Base-by-base conservation (phyloP, 2,888 invertebrate species). In the Mesorhabditis spiculigera region DNA sequence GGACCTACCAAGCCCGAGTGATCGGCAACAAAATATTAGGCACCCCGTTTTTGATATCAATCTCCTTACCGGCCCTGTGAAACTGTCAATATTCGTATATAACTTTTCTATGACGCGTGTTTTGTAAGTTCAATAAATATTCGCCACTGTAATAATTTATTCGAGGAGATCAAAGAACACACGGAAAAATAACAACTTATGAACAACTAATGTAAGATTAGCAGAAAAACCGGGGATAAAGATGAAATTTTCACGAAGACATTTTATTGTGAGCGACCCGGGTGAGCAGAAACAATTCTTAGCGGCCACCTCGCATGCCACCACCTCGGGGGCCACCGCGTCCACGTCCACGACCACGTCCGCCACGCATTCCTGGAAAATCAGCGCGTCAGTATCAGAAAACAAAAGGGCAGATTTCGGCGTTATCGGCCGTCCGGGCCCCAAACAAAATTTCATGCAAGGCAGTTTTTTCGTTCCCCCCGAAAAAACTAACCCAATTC, bases 1-100 rank as follows among this genome's bases (percentile, higher is more conserved):
- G 82, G 83, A 65, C 80, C 76, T 28, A 74, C 75, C 50, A 83
- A 82, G 71, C 78, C 82, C 43, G 70, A 75, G 44, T 77, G 28
- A 28, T 28, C 28, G 28, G 28, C 28, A 28, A 28, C 28, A 28
- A 28, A 28, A 28, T 28, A 28, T 28, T 28, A 28, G 28, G 28
- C 28, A 28, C 28, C 8, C 8, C 8, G 58, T 50, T n/a, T n/a
- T 50, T n/a, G 58, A 50, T 50, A 10, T n/a, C 8, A 50, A 50
- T 50, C n/a, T 10, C 58, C 3, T 50, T 50, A 50, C 58, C 58
- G 10, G n/a, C 8, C 58, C 58, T 10, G 58, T n/a, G 58, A n/a
- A 50, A 50, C 58, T 50, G 8, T 50, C n/a, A 50, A 50, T 13
- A 13, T n/a, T n/a, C n/a, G 58, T 13, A n/a, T 50, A 50, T 50